Conservation (phyloP, 2,888 invertebrate species). For the Heliconius ismenius region DNA sequence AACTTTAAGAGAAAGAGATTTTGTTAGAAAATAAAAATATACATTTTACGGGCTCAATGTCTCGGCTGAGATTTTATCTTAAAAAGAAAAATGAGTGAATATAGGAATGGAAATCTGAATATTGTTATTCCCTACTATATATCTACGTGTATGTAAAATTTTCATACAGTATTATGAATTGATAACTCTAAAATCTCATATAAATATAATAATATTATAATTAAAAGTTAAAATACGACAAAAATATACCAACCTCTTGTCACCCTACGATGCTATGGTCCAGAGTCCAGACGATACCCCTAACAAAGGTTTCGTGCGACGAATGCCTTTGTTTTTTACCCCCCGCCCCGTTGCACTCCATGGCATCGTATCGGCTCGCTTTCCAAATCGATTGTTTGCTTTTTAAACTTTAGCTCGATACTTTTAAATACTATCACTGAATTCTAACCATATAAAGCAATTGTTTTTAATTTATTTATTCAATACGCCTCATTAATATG, state of each 20-base stretch:
- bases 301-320: conserved; percentile 54
- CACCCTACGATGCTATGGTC: conserved; percentile 31
- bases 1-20: too few species aligned
- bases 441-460: conserved; percentile 22
- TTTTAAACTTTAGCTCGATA: conserved; percentile 35
- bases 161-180: too few species aligned
- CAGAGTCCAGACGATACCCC: conserved; percentile 52
- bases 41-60: too few species aligned
- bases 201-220: too few species aligned
- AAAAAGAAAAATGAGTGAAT: too few species aligned
- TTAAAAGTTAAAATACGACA: too few species aligned
- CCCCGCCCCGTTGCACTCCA: conserved; percentile 42
- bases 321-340: conserved; percentile 50
- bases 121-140: too few species aligned
- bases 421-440: background rate
- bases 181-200: too few species aligned
- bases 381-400: conserved; percentile 44
- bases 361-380: conserved; percentile 17
- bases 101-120: too few species aligned
- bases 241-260: conserved; percentile 9
- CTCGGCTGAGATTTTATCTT: too few species aligned
- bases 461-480: conserved; percentile 22
- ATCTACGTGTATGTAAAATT: too few species aligned
- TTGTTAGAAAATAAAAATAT: too few species aligned
- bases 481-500: background rate